Base-by-base conservation (phyloP, 2,888 invertebrate genomes). In the Ennomos erosarius region DNA sequence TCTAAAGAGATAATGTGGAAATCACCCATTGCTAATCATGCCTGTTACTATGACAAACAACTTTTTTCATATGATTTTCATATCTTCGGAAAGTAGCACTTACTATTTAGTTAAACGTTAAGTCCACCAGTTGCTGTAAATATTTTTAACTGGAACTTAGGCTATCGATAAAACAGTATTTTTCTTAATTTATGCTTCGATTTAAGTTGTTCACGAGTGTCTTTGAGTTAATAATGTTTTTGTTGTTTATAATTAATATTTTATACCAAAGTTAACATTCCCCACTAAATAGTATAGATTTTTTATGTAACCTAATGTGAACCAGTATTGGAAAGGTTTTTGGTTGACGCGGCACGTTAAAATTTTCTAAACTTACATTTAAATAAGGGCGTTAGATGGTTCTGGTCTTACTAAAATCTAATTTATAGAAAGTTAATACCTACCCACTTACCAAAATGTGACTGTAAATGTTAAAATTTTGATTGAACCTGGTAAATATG, bases 231-330 rank as follows among this genome's bases (percentile, higher is more conserved):
- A 86, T 78, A 26, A 88, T 82, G 88, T 91, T 91, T 67, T 89
- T 90, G 91, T 92, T 91, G 87, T 86, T 86, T 88, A 87, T 87
- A 86, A 90, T 88, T 91, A 90, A 90, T 90, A 90, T 91, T 91
- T 91, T 92, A 94, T 95, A 94, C 95, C 95, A 95, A 95, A 95
- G 95, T 94, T 94, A 94, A 95, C 94, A 95, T 95, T 95, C 95
- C 95, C 94, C 93, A 94, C 90, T 91, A 90, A 60, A 89, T 91
- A 91, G 90, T 76, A 74, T 90, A 90, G 85, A 73, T 78, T 81
- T 87, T 81, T 81, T 81, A 69, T 68, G 70, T 71, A 75, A 72
- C 59, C 60, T 44, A 44, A 59, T 68, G 49, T 71, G 70, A 76
- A 76, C 65, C 79, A 79, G 76, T 76, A 76, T 80, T 61, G 69